A percentile compares a stretch with the other conserved stretches of the same genome.
Conservation (phyloP, 2,113 vertebrate genomes). For the Bos javanicus region DNA sequence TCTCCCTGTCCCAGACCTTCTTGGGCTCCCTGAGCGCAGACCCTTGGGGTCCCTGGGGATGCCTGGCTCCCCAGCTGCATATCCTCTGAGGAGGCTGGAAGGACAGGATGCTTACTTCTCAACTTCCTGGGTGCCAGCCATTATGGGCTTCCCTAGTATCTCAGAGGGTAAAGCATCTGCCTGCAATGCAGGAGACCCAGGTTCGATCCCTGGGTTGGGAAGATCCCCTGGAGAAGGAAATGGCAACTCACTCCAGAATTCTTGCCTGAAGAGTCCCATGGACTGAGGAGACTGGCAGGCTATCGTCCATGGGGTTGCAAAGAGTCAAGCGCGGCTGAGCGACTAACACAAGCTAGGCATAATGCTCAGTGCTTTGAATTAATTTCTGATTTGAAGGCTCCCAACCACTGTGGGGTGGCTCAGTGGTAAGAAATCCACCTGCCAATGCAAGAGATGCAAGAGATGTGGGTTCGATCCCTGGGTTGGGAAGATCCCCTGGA, state of each 20-base stretch:
- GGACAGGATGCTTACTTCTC: not conserved
- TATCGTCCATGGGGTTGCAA: not conserved
- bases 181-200: not conserved
- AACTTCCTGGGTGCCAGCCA: not conserved
- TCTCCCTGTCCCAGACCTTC: not conserved
- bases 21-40: not conserved
- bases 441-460: not conserved
- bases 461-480: not conserved
- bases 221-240: not conserved
- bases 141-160: not conserved
- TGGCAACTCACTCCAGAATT: not conserved
- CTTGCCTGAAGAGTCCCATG: not conserved
- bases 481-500: not conserved
- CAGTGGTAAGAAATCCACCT: not conserved
- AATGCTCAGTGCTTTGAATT: not conserved
- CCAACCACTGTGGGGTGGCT: not conserved
- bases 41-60: rapidly evolving
- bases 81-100: not conserved
- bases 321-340: rapidly evolving
- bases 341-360: not conserved
- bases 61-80: not conserved
- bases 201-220: not conserved
- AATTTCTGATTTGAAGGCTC: not conserved
- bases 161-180: not conserved
- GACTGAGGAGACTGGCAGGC: not conserved